Conservation (phyloP, 2,113 vertebrate genomes). For the Rhinoptilus africanus region DNA sequence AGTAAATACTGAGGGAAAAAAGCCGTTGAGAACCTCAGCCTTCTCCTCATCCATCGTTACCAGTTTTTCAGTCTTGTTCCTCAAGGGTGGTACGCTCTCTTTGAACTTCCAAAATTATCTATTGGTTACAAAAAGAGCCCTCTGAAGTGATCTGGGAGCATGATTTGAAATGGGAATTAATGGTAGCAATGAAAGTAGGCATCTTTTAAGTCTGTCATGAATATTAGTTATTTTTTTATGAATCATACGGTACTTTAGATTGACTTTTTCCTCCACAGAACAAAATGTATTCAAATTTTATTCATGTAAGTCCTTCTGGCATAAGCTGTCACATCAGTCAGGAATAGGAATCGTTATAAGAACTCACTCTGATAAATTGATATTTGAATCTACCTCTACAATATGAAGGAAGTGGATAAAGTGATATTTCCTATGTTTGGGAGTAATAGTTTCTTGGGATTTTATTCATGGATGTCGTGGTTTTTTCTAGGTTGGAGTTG, state of each 20-base stretch:
- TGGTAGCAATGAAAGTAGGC: background rate
- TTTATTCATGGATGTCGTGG: background rate
- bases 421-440: background rate
- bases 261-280: background rate
- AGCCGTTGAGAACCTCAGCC: background rate
- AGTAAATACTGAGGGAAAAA: background rate
- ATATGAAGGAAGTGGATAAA: background rate
- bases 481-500: background rate
- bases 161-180: background rate
- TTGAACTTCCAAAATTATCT: background rate
- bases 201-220: background rate
- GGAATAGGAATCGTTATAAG: background rate
- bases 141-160: background rate
- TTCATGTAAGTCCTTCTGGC: background rate
- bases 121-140: background rate
- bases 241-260: background rate
- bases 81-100: background rate
- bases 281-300: constrained; percentile 5
- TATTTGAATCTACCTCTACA: background rate
- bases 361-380: background rate
- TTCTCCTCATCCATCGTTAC: background rate
- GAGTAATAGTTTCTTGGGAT: background rate
- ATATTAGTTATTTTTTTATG: constrained; percentile 19
- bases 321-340: background rate
- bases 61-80: background rate